phyloP scores from a whole-genome alignment of 2,113 vertebrate genomes.

The Paraplagusia blochii region DNA sequence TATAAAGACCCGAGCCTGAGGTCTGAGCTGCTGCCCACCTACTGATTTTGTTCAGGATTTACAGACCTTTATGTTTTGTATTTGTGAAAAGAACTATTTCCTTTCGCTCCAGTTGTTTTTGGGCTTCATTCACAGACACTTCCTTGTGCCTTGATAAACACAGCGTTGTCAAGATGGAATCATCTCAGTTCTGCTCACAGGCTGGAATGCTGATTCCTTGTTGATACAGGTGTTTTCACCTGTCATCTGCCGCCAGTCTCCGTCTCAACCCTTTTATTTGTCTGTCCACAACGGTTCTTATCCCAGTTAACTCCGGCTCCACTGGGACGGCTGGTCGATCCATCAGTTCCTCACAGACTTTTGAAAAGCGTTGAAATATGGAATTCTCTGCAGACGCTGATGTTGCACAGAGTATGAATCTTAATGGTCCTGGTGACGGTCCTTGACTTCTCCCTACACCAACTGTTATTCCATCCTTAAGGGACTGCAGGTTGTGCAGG shows the following conservation, averaged over 20 bases:
- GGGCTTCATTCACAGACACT: slow-evolving; percentile 10
- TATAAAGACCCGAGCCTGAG: slow-evolving; percentile 24
- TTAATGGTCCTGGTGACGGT: neutral
- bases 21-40: slow-evolving; percentile 20
- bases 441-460: too few species aligned
- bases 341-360: neutral
- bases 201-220: slow-evolving; percentile 23
- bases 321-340: neutral
- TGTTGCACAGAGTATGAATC: neutral
- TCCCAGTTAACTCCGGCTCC: neutral
- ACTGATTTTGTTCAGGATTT: slow-evolving; percentile 3
- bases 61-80: neutral
- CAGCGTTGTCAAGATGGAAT: slow-evolving; percentile 23
- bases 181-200: slow-evolving; percentile 29
- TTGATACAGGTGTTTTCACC: slow-evolving; percentile 35
- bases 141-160: slow-evolving; percentile 31
- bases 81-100: slow-evolving; percentile 4
- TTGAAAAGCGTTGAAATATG: neutral
- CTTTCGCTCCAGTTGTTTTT: slow-evolving; percentile 6
- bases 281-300: slow-evolving; percentile 11
- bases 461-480: too few species aligned
- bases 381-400: neutral
- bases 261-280: slow-evolving; percentile 11
- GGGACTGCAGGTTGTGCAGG: too few species aligned
- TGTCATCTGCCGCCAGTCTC: slow-evolving; percentile 25